Evolutionary conservation across 64 coral and sea anemone genomes (phyloP).

Genomic region (Acropora yongei): DNA sequence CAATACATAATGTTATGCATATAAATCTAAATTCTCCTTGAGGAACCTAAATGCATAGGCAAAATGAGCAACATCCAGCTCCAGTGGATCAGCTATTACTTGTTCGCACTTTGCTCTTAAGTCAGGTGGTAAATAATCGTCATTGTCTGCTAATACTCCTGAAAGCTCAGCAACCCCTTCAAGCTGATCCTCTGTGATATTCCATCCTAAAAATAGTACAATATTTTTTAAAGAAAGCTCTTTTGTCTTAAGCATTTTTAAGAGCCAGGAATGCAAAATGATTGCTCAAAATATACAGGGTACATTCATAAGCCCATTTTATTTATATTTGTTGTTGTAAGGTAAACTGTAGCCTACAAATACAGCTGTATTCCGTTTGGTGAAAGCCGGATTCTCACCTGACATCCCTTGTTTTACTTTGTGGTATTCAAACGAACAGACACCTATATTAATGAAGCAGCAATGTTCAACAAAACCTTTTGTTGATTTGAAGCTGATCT

Average conservation of each 20-base stretch:
- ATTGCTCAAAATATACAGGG: not conserved
- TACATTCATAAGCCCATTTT: not conserved
- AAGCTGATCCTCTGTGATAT: slow-evolving; percentile 51
- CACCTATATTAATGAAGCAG: not conserved
- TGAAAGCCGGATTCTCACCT: not conserved
- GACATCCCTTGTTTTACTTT: no score
- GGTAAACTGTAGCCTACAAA: not conserved
- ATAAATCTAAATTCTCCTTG: slow-evolving; percentile 38
- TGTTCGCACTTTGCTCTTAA: slow-evolving; percentile 50
- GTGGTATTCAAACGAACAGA: no score
- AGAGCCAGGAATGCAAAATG: not conserved
- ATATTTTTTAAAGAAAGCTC: not conserved
- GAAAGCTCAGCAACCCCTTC: slow-evolving; percentile 65
- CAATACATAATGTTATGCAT: not conserved
- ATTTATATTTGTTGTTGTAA: slow-evolving; percentile 4
- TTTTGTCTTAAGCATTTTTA: not conserved
- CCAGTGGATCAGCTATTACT: slow-evolving; percentile 40
- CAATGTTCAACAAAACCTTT: not conserved
- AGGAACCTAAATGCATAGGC: slow-evolving; percentile 47
- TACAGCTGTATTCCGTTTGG: slow-evolving; percentile 1
- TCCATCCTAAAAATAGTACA: slow-evolving; percentile 14
- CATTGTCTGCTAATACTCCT: slow-evolving; percentile 20
- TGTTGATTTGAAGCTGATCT: not conserved
- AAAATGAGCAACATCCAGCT: slow-evolving; percentile 27
- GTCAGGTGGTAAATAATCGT: slow-evolving; percentile 53